Evolutionary conservation across 1,140 invertebrate genomes (phyloP).

Genomic region (Halotydeus destructor): DNA sequence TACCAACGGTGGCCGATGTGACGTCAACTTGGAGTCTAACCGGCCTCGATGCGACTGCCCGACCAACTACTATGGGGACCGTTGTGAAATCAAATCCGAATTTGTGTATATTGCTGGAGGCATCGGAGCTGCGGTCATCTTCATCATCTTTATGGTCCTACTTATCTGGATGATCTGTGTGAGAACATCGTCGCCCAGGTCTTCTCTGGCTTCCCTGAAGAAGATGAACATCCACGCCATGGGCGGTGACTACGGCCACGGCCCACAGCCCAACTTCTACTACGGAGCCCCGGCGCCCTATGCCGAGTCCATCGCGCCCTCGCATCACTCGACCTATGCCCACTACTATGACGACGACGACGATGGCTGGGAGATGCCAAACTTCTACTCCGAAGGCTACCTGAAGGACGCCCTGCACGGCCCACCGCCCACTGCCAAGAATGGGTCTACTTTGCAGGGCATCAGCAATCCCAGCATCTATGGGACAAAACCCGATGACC

Average conservation of each 20-base stretch:
- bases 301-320: slow-evolving; percentile 79
- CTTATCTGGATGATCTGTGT: slow-evolving; percentile 94
- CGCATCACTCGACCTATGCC: slow-evolving; percentile 80
- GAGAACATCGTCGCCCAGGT: slow-evolving; percentile 1
- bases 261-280: slow-evolving; percentile 81
- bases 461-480: slow-evolving; percentile 73
- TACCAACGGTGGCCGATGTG: slow-evolving; percentile 71
- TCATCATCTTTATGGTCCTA: slow-evolving; percentile 72
- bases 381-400: slow-evolving; percentile 89
- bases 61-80: slow-evolving; percentile 74
- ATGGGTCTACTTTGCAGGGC: slow-evolving; percentile 30
- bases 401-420: slow-evolving; percentile 46
- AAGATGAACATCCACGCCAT: slow-evolving; percentile 12
- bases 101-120: slow-evolving; percentile 85
- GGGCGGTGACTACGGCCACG: slow-evolving; percentile 4
- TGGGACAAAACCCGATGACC: slow-evolving; percentile 81
- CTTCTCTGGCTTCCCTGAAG: slow-evolving; percentile 2
- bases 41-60: slow-evolving; percentile 59
- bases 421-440: slow-evolving; percentile 31
- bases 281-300: slow-evolving; percentile 77
- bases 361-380: slow-evolving; percentile 91
- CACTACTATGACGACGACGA: slow-evolving; percentile 88
- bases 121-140: slow-evolving; percentile 68
- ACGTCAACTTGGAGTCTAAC: slow-evolving; percentile 33
- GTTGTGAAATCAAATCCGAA: slow-evolving; percentile 70